phyloP scores from a whole-genome alignment of 2,888 invertebrate genomes.

The Orchestes rusci region DNA sequence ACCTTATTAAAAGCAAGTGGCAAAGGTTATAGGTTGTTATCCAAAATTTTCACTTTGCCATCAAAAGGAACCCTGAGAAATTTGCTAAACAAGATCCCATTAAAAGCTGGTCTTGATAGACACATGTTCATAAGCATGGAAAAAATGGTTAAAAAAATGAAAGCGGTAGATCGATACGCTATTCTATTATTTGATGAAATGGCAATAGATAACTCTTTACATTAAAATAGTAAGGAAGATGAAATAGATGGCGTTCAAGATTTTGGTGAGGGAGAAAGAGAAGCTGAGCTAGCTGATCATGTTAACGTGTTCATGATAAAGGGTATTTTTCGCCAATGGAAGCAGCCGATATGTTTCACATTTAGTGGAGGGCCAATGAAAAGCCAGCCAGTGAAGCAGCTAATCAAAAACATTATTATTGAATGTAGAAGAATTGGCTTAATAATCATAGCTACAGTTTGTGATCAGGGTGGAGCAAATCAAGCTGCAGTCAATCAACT shows the following conservation, averaged over 20 bases:
- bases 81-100: too few relatives aligned
- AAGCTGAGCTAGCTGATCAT: slow-evolving; percentile 28
- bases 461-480: slow-evolving; percentile 32
- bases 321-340: slow-evolving; percentile 27
- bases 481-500: slow-evolving; percentile 15
- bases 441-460: slow-evolving; percentile 29
- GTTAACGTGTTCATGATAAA: slow-evolving; percentile 29
- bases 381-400: too few relatives aligned
- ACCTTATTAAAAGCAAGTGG: background rate
- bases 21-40: background rate
- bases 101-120: too few relatives aligned
- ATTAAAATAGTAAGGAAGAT: background rate
- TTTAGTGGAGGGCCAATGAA: too few relatives aligned
- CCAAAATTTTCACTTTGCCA: background rate
- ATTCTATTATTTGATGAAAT: too few relatives aligned
- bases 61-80: background rate
- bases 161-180: too few relatives aligned
- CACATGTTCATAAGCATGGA: too few relatives aligned
- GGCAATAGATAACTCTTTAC: background rate
- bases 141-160: too few relatives aligned
- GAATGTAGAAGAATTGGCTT: slow-evolving; percentile 25
- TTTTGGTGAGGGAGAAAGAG: background rate
- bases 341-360: slow-evolving; percentile 25
- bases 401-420: slow-evolving; percentile 15
- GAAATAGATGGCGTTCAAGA: background rate